Conservation (phyloP, 1,140 invertebrate species). For the Brachionus plicatilis region DNA sequence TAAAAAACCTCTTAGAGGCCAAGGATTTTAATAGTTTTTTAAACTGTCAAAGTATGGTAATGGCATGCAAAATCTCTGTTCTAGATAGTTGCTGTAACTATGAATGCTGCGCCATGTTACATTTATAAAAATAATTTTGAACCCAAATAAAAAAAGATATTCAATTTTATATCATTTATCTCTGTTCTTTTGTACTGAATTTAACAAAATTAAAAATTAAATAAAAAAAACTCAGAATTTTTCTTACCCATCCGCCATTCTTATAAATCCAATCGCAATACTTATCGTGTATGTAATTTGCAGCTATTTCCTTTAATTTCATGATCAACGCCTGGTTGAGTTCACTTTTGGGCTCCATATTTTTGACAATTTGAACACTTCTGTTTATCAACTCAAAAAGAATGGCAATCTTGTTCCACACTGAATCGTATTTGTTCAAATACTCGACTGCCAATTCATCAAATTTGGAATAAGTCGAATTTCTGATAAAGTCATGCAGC, state of each 20-base stretch:
- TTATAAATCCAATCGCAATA: conserved; percentile 32
- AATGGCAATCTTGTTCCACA: conserved; percentile 28
- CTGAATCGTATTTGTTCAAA: conserved; percentile 4
- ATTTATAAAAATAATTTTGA: too few relatives aligned
- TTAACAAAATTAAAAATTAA: neutral
- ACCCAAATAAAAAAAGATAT: neutral
- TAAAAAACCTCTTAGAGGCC: too few relatives aligned
- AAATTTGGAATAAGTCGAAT: conserved; percentile 10
- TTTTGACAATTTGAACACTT: neutral
- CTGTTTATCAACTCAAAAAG: conserved; percentile 6
- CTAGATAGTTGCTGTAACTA: too few relatives aligned
- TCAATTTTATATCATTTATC: too few relatives aligned
- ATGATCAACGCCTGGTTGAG: neutral
- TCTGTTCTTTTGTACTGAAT: too few relatives aligned
- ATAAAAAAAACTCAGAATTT: neutral
- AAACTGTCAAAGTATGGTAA: too few relatives aligned
- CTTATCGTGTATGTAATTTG: conserved; percentile 27
- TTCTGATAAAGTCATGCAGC: neutral
- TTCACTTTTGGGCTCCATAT: neutral
- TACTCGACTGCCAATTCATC: conserved; percentile 2
- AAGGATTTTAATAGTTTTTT: too few relatives aligned
- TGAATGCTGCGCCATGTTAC: too few relatives aligned
- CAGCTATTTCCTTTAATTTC: conserved; percentile 24
- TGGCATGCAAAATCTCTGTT: too few relatives aligned
- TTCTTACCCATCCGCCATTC: conserved; percentile 34